Evolutionary conservation across 1,140 invertebrate species (phyloP).

Genomic region (Monochamus saltuarius): DNA sequence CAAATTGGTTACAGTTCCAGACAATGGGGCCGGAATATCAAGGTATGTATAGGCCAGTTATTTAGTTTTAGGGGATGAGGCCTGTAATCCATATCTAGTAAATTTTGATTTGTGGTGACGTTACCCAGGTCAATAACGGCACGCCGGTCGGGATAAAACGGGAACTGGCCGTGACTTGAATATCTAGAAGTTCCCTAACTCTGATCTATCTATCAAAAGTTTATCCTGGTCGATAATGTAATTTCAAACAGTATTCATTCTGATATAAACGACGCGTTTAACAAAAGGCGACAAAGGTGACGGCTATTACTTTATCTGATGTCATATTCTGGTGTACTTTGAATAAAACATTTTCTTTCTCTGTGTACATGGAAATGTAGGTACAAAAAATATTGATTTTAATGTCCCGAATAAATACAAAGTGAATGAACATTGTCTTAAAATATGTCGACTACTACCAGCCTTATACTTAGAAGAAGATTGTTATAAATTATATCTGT

Average conservation of each 20-base stretch:
- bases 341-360: no score
- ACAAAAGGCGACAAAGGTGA: slow-evolving; percentile 10
- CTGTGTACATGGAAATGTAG: no score
- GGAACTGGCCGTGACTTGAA: slow-evolving; percentile 29
- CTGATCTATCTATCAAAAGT: slow-evolving; percentile 38
- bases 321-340: background rate
- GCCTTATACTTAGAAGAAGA: no score
- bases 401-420: no score
- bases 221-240: slow-evolving; percentile 38
- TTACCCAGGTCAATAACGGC: slow-evolving; percentile 16
- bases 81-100: background rate
- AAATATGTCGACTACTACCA: no score
- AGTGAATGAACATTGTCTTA: no score
- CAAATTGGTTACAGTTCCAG: no score
- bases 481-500: no score
- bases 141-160: slow-evolving; percentile 25
- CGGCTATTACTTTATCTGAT: background rate
- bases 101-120: slow-evolving; percentile 35
- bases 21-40: no score
- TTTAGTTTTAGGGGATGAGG: no score
- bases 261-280: slow-evolving; percentile 26
- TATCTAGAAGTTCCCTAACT: slow-evolving; percentile 26
- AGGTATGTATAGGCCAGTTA: no score
- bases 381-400: no score
- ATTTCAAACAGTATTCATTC: slow-evolving; percentile 28